Percentiles rank a stretch among this genome's conserved stretches.
Conservation (phyloP, 2,888 invertebrate species). For the Carcina quercana region DNA sequence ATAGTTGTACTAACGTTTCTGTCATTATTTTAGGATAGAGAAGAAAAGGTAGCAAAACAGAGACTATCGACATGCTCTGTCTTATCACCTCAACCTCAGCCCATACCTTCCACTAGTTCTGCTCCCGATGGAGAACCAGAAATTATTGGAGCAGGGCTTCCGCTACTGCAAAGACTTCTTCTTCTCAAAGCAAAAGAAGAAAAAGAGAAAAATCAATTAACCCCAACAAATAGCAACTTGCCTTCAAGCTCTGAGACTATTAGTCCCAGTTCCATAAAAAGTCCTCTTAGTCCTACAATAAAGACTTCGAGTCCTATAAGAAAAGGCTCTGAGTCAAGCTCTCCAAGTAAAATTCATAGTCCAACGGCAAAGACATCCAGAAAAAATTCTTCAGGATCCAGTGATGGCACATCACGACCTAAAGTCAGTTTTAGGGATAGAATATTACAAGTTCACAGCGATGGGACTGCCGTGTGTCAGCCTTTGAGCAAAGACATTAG, state of each 20-base stretch:
- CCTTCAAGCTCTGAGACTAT: constrained; percentile 70
- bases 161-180: constrained; percentile 82
- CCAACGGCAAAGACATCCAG: constrained; percentile 61
- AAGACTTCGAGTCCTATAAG: constrained; percentile 65
- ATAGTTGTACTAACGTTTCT: not conserved
- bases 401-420: constrained; percentile 57
- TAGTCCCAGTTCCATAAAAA: constrained; percentile 66
- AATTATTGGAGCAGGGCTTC: constrained; percentile 80
- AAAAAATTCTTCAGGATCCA: constrained; percentile 65
- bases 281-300: constrained; percentile 65
- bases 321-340: constrained; percentile 65
- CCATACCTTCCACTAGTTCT: constrained; percentile 76
- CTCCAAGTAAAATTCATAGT: constrained; percentile 65
- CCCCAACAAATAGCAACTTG: constrained; percentile 56
- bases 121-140: constrained; percentile 75
- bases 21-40: constrained; percentile 50
- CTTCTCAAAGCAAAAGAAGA: constrained; percentile 86
- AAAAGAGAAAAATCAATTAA: constrained; percentile 64
- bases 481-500: constrained; percentile 54
- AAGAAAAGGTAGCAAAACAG: constrained; percentile 67
- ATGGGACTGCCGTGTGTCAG: constrained; percentile 62
- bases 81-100: constrained; percentile 60
- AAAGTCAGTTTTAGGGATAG: constrained; percentile 78
- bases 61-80: constrained; percentile 51
- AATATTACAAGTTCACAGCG: constrained; percentile 74